A percentile compares a stretch with the other conserved stretches of the same genome.
Conservation (phyloP, 2,113 vertebrate species). For the Peromyscus polionotus region DNA sequence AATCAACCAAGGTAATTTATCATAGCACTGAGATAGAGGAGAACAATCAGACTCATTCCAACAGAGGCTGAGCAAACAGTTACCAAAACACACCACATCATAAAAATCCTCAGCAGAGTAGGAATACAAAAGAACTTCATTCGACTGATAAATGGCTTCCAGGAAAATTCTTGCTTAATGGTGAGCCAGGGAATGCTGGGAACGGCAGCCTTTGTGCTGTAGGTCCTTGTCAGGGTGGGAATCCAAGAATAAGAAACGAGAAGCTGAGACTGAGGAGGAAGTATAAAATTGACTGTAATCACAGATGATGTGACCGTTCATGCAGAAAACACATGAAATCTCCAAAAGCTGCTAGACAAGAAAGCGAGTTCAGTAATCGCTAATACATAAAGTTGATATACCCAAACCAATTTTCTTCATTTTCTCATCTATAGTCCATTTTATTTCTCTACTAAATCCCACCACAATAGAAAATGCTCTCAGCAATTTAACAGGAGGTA, state of each 20-base stretch:
- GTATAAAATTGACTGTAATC: neutral
- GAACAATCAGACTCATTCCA: neutral
- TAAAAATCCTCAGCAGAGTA: neutral
- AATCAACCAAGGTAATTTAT: neutral
- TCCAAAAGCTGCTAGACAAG: neutral
- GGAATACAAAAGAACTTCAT: neutral
- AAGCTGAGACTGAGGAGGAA: neutral
- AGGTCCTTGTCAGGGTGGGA: neutral
- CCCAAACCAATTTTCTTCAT: neutral
- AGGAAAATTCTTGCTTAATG: neutral
- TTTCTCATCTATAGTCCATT: neutral
- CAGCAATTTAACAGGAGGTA: neutral
- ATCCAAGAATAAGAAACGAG: neutral
- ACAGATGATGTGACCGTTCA: neutral
- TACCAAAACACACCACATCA: neutral
- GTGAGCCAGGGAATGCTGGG: neutral
- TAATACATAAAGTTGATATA: neutral
- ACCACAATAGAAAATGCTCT: neutral
- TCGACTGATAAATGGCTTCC: neutral
- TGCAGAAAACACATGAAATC: neutral
- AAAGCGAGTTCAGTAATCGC: neutral
- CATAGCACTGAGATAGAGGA: neutral
- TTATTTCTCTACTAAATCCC: conserved; percentile 13
- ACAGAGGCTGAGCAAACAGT: neutral
- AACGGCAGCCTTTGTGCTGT: neutral